These are phyloP conservation scores for Nebria ingens DNA, from an alignment of 1,140 invertebrate genomes.

Conservation along the genomic window DNA sequence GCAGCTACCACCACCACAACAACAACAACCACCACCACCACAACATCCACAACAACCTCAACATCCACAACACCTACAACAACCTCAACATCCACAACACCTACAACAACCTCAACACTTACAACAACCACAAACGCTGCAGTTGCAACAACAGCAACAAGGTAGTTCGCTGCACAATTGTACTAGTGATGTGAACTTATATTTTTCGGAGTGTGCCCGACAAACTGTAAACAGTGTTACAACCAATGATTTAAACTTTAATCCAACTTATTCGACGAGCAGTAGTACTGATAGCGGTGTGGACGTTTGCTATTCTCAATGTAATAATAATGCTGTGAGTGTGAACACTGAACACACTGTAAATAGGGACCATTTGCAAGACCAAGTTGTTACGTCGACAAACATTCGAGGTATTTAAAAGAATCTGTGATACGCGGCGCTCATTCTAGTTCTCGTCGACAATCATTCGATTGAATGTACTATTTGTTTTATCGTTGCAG, in stretches of 20 bases:
- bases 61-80: conserved; percentile 13
- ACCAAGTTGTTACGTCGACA: not conserved
- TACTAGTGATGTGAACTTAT: not conserved
- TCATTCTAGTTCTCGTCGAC: too few relatives aligned
- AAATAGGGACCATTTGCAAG: not conserved
- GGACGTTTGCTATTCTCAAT: not conserved
- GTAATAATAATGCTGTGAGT: not conserved
- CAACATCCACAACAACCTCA: conserved; percentile 18
- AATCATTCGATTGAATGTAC: too few relatives aligned
- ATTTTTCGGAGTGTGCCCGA: not conserved
- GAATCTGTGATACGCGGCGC: too few relatives aligned
- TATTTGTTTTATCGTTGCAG: conserved; percentile 19
- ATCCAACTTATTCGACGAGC: not conserved
- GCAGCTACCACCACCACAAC: conserved; percentile 19
- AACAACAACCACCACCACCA: conserved; percentile 15
- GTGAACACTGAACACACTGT: not conserved
- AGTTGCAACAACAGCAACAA: conserved; percentile 20
- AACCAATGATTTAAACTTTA: not conserved
- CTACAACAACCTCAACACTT: conserved; percentile 16
- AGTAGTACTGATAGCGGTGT: conserved; percentile 2
- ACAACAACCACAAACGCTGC: conserved; percentile 15
- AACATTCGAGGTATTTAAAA: conserved; percentile 7
- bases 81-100: conserved; percentile 17
- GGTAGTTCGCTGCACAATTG: conserved; percentile 1
- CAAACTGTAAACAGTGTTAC: not conserved